Evolutionary conservation across 2,797 vertebrate genomes (phyloP).

Genomic region (Lagothrix lagotricha): DNA sequence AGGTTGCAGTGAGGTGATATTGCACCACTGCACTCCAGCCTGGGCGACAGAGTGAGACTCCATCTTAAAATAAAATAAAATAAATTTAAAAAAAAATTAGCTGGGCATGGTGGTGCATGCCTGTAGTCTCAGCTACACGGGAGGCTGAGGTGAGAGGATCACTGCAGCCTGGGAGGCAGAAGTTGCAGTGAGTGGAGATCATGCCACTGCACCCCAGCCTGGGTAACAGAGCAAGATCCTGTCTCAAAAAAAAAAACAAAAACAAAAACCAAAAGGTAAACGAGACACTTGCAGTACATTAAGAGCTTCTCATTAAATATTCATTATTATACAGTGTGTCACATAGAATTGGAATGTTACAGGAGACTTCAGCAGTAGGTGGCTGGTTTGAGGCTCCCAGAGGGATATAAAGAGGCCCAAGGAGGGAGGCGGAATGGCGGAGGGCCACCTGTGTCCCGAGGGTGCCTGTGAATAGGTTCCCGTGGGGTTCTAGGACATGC

Average conservation of each 20-base stretch:
- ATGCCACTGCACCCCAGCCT: not conserved
- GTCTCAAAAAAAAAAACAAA: not conserved
- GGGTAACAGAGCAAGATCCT: not conserved
- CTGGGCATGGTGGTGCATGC: too few species aligned
- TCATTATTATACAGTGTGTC: not conserved
- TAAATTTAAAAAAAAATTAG: too few species aligned
- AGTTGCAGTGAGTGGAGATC: not conserved
- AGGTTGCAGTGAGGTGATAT: too few species aligned
- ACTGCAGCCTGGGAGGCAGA: not conserved
- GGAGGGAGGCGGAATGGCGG: not conserved
- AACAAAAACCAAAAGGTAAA: not conserved
- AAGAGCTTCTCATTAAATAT: conserved; percentile 33
- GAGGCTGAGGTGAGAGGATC: not conserved
- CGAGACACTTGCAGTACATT: not conserved
- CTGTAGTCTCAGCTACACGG: not conserved
- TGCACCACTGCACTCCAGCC: too few species aligned
- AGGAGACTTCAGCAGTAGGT: not conserved
- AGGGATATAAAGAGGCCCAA: not conserved
- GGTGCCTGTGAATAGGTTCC: not conserved
- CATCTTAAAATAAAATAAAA: too few species aligned
- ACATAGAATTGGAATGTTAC: not conserved
- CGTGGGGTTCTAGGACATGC: not conserved
- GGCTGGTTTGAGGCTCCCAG: not conserved
- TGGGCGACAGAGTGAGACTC: too few species aligned
- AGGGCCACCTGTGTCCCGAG: not conserved